A percentile compares a stretch with the other conserved stretches of the same genome.
Conservation (phyloP, 2,888 invertebrate species). For the Amphipyra berbera region DNA sequence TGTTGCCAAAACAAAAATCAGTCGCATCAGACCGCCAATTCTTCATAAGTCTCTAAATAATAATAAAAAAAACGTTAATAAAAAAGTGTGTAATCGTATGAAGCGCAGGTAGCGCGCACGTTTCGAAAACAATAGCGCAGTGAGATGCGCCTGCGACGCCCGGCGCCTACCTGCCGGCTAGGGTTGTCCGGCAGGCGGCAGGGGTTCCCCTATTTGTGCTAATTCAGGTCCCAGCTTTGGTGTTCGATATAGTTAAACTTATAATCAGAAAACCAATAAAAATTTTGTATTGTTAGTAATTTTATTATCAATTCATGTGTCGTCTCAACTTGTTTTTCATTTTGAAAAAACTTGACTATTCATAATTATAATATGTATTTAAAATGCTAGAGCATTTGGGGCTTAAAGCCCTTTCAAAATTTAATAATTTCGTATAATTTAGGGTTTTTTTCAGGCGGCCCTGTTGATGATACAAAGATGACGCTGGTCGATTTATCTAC, state of each 20-base stretch:
- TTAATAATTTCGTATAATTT: no score
- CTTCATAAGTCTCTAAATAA: slow-evolving; percentile 35
- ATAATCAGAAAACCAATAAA: neutral
- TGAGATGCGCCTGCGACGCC: slow-evolving; percentile 59
- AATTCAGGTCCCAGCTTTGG: neutral
- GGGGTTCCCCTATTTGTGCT: slow-evolving; percentile 18
- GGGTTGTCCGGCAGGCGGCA: slow-evolving; percentile 58
- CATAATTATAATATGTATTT: no score
- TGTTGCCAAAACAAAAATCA: slow-evolving; percentile 32
- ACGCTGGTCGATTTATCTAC: neutral
- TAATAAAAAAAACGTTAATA: slow-evolving; percentile 32
- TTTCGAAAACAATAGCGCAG: slow-evolving; percentile 66
- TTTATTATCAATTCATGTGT: no score
- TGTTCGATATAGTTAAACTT: neutral
- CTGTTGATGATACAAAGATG: slow-evolving; percentile 1
- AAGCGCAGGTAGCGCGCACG: slow-evolving; percentile 68
- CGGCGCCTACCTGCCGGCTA: slow-evolving; percentile 63
- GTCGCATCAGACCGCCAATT: slow-evolving; percentile 53
- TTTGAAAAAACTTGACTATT: no score
- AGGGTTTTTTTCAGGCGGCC: no score
- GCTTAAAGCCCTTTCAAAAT: no score
- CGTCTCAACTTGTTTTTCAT: no score
- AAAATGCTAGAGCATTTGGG: no score
- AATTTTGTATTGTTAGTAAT: neutral
- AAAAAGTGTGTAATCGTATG: slow-evolving; percentile 59